These are phyloP conservation scores for Melinopterus prodromus DNA, from an alignment of 2,888 invertebrate genomes.

Conservation along the genomic window DNA sequence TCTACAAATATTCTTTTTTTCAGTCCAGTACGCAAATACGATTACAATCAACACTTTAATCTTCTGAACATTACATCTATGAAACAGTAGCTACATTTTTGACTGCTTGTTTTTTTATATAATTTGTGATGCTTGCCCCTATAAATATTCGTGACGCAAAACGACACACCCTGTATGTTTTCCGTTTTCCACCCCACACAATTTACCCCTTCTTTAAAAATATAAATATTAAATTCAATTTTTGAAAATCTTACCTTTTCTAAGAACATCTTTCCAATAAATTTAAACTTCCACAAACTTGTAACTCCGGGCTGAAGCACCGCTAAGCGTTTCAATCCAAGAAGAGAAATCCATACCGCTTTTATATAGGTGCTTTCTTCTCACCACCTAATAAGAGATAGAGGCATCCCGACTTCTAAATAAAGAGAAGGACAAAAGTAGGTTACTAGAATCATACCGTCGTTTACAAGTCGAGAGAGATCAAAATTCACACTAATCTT, in stretches of 20 bases:
- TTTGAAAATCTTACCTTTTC: not conserved
- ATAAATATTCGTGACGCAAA: too few relatives aligned
- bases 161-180: too few relatives aligned
- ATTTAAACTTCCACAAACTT: not conserved
- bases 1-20: too few relatives aligned
- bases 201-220: not conserved
- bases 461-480: not conserved
- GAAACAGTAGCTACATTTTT: too few relatives aligned
- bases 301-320: not conserved
- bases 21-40: too few relatives aligned
- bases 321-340: not conserved
- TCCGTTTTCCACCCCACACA: too few relatives aligned
- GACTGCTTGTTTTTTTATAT: too few relatives aligned
- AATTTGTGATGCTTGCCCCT: too few relatives aligned
- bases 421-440: slow-evolving; percentile 52
- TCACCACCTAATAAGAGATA: slow-evolving; percentile 11
- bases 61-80: too few relatives aligned
- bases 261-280: not conserved
- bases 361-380: slow-evolving; percentile 56
- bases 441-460: slow-evolving; percentile 45
- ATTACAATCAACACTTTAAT: too few relatives aligned
- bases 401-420: not conserved
- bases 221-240: not conserved
- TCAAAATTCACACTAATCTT: slow-evolving; percentile 4
- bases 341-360: slow-evolving; percentile 34